Conservation (phyloP, 2,888 invertebrate genomes). For the Syrista parreyssii region DNA sequence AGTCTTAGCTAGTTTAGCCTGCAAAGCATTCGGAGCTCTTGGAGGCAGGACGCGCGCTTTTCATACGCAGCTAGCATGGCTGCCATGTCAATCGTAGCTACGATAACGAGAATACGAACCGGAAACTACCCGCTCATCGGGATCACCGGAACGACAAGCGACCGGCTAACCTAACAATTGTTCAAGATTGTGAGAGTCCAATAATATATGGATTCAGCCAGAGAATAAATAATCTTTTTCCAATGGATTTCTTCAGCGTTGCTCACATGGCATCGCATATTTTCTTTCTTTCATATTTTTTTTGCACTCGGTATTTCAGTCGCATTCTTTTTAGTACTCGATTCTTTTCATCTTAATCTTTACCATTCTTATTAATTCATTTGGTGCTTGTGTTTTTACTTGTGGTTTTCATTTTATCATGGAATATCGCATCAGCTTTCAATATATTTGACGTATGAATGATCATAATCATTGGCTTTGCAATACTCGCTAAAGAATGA, state of each 20-base stretch:
- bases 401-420: neutral
- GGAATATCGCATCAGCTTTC: neutral
- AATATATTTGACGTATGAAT: neutral
- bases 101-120: neutral
- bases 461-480: neutral
- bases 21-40: slow-evolving; percentile 35
- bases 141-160: neutral
- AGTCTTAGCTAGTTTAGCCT: slow-evolving; percentile 60
- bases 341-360: neutral
- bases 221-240: neutral
- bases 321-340: neutral
- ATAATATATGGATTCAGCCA: neutral
- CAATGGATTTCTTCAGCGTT: neutral
- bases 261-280: neutral
- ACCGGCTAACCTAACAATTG: neutral
- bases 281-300: neutral
- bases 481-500: neutral
- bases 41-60: slow-evolving; percentile 61
- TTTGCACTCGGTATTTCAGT: neutral
- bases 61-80: slow-evolving; percentile 51
- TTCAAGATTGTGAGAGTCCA: neutral
- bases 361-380: neutral
- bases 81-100: slow-evolving; percentile 54
- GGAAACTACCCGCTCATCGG: neutral
- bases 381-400: neutral